phyloP scores from a whole-genome alignment of 2,113 vertebrate genomes.

The Datnioides undecimradiatus region DNA sequence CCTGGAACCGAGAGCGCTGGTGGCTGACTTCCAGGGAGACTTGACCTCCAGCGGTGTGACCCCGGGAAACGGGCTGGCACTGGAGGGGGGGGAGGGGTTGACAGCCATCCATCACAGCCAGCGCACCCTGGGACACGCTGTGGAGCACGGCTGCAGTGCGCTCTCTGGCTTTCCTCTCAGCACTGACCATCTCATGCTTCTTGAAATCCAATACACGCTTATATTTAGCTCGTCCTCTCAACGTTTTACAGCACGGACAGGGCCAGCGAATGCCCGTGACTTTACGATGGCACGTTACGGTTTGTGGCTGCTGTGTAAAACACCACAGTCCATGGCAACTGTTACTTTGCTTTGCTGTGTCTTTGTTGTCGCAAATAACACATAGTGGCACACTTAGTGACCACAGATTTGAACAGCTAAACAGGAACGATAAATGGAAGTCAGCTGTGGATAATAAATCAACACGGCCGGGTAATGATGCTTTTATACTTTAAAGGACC shows the following conservation, averaged over 20 bases:
- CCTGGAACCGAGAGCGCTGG: constrained; percentile 45
- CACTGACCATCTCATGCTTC: constrained; percentile 60
- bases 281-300: constrained; percentile 39
- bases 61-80: constrained; percentile 58
- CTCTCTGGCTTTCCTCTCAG: constrained; percentile 49
- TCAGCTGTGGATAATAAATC: constrained; percentile 74
- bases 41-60: constrained; percentile 58
- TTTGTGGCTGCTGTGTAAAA: constrained; percentile 48
- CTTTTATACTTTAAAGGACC: constrained; percentile 33
- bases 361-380: constrained; percentile 44
- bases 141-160: constrained; percentile 3
- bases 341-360: constrained; percentile 18
- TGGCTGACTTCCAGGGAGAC: constrained; percentile 54
- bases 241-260: constrained; percentile 50
- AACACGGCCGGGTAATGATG: constrained; percentile 32
- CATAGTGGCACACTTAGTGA: not conserved
- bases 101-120: constrained; percentile 62
- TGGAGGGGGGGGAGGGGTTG: constrained; percentile 33
- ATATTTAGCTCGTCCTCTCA: constrained; percentile 74
- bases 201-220: constrained; percentile 76
- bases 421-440: constrained; percentile 55
- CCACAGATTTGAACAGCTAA: constrained; percentile 25
- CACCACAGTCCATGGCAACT: constrained; percentile 44
- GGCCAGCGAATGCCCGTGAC: constrained; percentile 55
- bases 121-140: constrained; percentile 44